Conservation (phyloP, 2,113 vertebrate species). For the Charadrius vociferus region DNA sequence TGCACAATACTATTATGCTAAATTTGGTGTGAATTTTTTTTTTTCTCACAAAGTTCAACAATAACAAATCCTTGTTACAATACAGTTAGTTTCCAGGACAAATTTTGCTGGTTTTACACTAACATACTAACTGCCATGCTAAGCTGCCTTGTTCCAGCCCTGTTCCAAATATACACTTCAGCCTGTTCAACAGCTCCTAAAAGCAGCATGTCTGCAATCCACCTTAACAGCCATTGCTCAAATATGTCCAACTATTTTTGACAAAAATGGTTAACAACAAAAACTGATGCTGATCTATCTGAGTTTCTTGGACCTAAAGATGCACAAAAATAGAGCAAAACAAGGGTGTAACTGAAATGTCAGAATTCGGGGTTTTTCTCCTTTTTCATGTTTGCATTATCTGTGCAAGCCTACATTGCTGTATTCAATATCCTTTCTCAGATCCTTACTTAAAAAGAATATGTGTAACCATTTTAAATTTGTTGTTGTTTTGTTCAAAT, state of each 20-base stretch:
- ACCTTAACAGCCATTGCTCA: background rate
- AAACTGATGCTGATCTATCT: background rate
- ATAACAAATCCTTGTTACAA: background rate
- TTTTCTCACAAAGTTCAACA: background rate
- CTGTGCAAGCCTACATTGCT: background rate
- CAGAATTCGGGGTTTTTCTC: background rate
- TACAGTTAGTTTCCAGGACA: background rate
- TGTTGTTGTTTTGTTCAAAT: background rate
- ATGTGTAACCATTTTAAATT: background rate
- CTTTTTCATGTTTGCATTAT: background rate
- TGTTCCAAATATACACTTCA: background rate
- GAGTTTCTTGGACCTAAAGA: background rate
- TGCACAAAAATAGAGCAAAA: background rate
- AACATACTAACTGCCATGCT: background rate
- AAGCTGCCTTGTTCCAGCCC: background rate
- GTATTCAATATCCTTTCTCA: background rate
- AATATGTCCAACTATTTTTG: background rate
- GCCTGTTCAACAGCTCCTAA: background rate
- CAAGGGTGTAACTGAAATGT: background rate
- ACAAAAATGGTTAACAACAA: background rate
- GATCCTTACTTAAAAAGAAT: background rate
- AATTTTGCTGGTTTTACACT: background rate
- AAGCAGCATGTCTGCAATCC: background rate
- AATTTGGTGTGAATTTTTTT: background rate
- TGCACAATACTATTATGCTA: background rate